Evolutionary conservation across 1,140 invertebrate species (phyloP).

Genomic region (Phymorhynchus buccinoides): DNA sequence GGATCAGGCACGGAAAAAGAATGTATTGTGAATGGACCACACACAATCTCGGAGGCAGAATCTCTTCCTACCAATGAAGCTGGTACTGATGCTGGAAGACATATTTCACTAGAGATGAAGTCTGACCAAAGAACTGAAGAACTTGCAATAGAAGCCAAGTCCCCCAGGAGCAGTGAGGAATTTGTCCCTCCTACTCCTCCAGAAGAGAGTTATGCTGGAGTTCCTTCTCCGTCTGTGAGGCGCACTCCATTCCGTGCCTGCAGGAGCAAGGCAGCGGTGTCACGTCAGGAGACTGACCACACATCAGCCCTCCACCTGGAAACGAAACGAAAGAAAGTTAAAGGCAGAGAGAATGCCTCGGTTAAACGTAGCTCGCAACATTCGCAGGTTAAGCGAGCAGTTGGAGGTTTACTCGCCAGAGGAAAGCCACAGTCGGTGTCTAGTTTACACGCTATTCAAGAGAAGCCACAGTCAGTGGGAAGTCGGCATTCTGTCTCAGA

Average conservation of each 20-base stretch:
- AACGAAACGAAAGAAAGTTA: neutral
- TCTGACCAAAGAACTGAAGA: conserved; percentile 42
- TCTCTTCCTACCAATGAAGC: neutral
- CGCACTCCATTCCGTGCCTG: conserved; percentile 30
- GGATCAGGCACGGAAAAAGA: neutral
- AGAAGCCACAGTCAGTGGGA: neutral
- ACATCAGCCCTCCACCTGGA: neutral
- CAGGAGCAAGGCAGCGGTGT: neutral
- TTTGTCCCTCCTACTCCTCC: conserved; percentile 67
- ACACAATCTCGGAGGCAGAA: neutral
- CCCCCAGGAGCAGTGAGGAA: conserved; percentile 53
- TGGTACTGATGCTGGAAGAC: neutral
- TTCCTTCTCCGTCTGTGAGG: conserved; percentile 25
- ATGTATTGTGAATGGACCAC: neutral
- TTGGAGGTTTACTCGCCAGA: too few species aligned
- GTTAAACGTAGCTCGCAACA: conserved; percentile 3
- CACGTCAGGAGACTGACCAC: neutral
- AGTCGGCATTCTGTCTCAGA: too few species aligned
- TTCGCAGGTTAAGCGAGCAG: neutral
- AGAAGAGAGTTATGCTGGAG: conserved; percentile 22
- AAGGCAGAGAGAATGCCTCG: neutral
- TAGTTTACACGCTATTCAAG: neutral
- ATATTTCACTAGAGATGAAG: neutral
- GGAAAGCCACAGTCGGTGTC: too few species aligned
- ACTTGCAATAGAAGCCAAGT: neutral